phyloP scores from a whole-genome alignment of 2,797 vertebrate species.

The Dicrostonyx torquatus region DNA sequence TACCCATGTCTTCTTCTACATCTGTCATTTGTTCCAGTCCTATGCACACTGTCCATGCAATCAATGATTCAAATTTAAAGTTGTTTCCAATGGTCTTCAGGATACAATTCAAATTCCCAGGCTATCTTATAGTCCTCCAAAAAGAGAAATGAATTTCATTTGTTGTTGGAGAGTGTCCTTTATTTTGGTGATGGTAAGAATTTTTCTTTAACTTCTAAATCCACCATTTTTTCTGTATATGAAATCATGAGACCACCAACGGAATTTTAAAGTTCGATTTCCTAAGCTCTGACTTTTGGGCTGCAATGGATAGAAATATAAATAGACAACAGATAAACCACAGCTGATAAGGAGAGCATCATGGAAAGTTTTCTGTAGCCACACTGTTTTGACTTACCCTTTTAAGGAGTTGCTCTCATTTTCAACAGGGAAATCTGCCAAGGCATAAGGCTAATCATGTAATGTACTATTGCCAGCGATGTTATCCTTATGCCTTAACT shows the following conservation, averaged over 20 bases:
- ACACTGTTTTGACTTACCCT: slow-evolving; percentile 19
- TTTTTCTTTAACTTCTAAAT: not conserved
- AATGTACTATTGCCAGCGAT: not conserved
- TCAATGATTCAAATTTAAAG: not conserved
- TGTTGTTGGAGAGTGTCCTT: not conserved
- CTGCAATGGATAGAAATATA: slow-evolving; percentile 19
- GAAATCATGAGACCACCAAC: not conserved
- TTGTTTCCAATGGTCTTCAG: not conserved
- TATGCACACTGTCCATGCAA: not conserved
- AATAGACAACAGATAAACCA: slow-evolving; percentile 65
- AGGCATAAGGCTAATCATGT: not conserved
- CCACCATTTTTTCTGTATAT: not conserved
- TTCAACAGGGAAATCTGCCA: slow-evolving; percentile 45
- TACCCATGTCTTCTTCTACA: not conserved
- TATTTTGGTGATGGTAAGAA: not conserved
- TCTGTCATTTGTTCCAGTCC: not conserved
- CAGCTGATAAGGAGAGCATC: slow-evolving; percentile 19
- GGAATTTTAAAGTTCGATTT: slow-evolving; percentile 38
- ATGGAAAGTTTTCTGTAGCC: slow-evolving; percentile 48
- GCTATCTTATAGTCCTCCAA: not conserved
- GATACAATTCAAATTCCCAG: not conserved
- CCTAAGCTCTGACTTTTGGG: slow-evolving; percentile 18
- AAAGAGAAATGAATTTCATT: not conserved
- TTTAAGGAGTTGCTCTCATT: slow-evolving; percentile 58
- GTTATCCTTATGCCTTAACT: not conserved